These are phyloP conservation scores for Gambusia yucatana DNA, from an alignment of 2,797 vertebrate genomes.

Conservation along the genomic window DNA sequence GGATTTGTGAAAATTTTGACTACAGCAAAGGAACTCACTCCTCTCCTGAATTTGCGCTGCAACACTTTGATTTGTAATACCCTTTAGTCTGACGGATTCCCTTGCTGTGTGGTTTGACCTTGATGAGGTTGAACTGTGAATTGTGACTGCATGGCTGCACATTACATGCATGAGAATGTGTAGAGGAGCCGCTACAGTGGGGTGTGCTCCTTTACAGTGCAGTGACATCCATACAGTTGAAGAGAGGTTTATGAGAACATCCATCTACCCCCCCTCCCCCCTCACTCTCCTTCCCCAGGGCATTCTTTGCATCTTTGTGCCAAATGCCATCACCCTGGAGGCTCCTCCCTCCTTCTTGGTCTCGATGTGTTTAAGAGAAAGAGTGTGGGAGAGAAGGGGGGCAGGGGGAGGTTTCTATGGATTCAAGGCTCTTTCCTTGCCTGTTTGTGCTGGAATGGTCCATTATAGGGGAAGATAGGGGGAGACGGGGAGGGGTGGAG, in stretches of 20 bases:
- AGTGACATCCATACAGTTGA: not conserved
- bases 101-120: not conserved
- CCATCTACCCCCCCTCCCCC: conserved; percentile 32
- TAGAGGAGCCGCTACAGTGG: not conserved
- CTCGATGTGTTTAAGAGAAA: conserved; percentile 23
- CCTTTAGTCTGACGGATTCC: not conserved
- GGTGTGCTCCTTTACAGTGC: not conserved
- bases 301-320: conserved; percentile 70
- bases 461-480: not conserved
- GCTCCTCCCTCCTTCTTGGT: conserved; percentile 8
- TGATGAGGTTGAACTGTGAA: not conserved
- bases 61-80: not conserved
- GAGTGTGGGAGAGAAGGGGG: conserved; percentile 30
- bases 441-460: conserved; percentile 19
- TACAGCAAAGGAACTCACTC: not conserved
- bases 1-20: not conserved
- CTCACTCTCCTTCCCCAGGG: conserved; percentile 53
- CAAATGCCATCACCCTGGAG: conserved; percentile 68
- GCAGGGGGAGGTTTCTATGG: conserved; percentile 47
- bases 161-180: not conserved
- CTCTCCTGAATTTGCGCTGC: not conserved
- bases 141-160: conserved; percentile 9
- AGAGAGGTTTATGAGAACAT: conserved; percentile 3
- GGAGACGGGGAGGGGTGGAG: not conserved
- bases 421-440: conserved; percentile 23